Evolutionary conservation across 1,140 invertebrate species (phyloP).

Genomic region (Metopolophium dirhodum): DNA sequence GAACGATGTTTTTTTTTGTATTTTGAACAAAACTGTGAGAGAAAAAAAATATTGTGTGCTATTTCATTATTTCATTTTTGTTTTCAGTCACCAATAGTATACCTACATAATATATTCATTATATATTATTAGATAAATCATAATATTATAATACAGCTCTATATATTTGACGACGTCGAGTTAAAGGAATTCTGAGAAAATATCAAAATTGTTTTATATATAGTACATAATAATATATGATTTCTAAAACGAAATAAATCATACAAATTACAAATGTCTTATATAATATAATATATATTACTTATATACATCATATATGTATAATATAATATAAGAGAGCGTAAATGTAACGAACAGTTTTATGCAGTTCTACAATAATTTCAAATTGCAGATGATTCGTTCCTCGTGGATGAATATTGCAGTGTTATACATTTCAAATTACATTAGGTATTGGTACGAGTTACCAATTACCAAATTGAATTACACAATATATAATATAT

Average conservation of each 20-base stretch:
- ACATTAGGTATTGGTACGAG: neutral
- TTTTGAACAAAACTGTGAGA: slow-evolving; percentile 19
- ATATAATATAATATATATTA: neutral
- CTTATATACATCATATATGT: neutral
- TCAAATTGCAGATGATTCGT: neutral
- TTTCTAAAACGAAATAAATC: slow-evolving; percentile 5
- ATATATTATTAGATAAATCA: neutral
- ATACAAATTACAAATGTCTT: neutral
- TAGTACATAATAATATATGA: neutral
- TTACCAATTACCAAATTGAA: neutral
- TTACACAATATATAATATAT: too few species aligned
- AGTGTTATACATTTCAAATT: neutral
- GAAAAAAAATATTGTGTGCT: slow-evolving; percentile 16
- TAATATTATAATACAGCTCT: slow-evolving; percentile 25
- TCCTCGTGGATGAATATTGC: too few species aligned
- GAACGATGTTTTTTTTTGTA: slow-evolving; percentile 38
- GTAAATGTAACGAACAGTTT: neutral
- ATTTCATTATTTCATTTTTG: slow-evolving; percentile 30
- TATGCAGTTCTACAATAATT: neutral
- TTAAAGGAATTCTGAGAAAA: slow-evolving; percentile 29
- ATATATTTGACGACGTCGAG: neutral
- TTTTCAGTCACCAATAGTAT: neutral
- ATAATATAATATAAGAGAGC: neutral
- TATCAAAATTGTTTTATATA: slow-evolving; percentile 33
- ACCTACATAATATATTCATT: neutral